Evolutionary conservation across 2,113 vertebrate genomes (phyloP).

Genomic region (Miniopterus natalensis): DNA sequence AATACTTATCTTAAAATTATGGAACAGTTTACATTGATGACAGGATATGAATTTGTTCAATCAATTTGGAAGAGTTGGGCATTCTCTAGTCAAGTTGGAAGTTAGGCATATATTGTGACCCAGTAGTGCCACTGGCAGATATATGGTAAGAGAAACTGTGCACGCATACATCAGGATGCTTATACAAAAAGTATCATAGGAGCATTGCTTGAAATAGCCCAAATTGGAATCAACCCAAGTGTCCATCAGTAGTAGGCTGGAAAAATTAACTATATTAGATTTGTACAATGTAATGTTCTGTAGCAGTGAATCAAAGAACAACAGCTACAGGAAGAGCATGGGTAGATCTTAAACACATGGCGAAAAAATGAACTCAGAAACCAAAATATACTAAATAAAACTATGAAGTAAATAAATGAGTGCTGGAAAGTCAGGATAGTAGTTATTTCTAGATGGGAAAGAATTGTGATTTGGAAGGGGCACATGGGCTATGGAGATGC

Average conservation of each 20-base stretch:
- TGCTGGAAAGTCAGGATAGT: not conserved
- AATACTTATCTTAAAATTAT: constrained; percentile 5
- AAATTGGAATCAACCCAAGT: constrained; percentile 1
- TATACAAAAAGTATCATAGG: not conserved
- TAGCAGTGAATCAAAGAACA: not conserved
- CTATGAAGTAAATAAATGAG: not conserved
- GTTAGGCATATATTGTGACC: not conserved
- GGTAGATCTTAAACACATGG: not conserved
- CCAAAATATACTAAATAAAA: not conserved
- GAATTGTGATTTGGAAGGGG: not conserved
- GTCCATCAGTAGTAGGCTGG: not conserved
- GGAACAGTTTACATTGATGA: not conserved
- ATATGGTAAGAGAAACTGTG: not conserved
- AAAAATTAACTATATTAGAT: not conserved
- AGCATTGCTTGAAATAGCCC: not conserved
- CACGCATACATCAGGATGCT: not conserved
- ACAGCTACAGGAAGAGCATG: not conserved
- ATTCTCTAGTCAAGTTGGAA: not conserved
- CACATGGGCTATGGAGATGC: fast-evolving
- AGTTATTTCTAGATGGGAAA: not conserved
- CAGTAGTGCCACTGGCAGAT: not conserved
- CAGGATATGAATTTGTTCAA: not conserved
- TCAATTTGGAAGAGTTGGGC: constrained; percentile 1
- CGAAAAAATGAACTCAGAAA: not conserved
- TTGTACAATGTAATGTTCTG: not conserved